Conservation (phyloP, 2,888 invertebrate species). For the Bembecia ichneumoniformis region DNA sequence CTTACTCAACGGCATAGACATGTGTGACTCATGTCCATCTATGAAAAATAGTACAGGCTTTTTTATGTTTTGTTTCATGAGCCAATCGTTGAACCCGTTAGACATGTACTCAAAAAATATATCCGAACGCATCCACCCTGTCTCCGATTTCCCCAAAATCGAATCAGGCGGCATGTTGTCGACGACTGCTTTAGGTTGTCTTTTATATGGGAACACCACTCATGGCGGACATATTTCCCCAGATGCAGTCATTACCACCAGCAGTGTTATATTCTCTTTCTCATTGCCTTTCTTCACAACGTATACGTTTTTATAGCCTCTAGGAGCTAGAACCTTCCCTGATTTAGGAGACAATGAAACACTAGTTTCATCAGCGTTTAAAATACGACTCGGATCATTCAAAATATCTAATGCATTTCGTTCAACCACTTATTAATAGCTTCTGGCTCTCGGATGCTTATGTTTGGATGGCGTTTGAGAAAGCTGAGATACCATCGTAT, state of each 20-base stretch:
- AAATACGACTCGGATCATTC: too few species aligned
- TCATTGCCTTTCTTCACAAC: too few species aligned
- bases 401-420: too few species aligned
- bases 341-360: too few species aligned
- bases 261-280: too few species aligned
- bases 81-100: conserved; percentile 4
- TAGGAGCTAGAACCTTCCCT: too few species aligned
- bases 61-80: conserved; percentile 6
- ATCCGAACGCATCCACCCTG: conserved; percentile 10
- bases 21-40: conserved; percentile 13
- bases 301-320: too few species aligned
- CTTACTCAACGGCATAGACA: conserved; percentile 5
- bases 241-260: neutral
- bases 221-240: conserved; percentile 13
- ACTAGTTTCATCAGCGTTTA: too few species aligned
- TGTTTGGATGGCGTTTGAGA: too few species aligned
- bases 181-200: conserved; percentile 14
- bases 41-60: conserved; percentile 10
- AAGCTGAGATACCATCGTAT: too few species aligned
- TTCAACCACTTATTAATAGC: too few species aligned
- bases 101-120: conserved; percentile 7
- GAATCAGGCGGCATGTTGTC: conserved; percentile 16
- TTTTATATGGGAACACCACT: conserved; percentile 18
- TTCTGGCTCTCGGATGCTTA: too few species aligned
- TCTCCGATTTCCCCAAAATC: conserved; percentile 11